phyloP scores from a whole-genome alignment of 2,113 vertebrate genomes.

The Benitochromis conjunctus region DNA sequence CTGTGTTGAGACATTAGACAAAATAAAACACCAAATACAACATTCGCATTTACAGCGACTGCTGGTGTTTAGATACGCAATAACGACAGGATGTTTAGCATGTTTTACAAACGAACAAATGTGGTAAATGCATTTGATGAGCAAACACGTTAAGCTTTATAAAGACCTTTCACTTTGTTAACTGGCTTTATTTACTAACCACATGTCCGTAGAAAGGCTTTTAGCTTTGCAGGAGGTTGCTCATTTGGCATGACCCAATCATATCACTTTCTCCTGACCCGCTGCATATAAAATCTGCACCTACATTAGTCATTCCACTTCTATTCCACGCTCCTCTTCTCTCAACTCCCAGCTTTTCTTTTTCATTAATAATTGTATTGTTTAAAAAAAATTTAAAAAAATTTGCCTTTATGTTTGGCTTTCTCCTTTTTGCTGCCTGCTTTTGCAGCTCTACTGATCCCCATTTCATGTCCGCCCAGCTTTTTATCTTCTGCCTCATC shows the following conservation, averaged over 20 bases:
- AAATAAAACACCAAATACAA: background rate
- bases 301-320: background rate
- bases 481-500: background rate
- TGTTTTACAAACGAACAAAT: constrained; percentile 4
- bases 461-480: background rate
- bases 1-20: background rate
- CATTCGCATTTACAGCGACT: background rate
- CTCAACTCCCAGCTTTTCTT: background rate
- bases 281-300: background rate
- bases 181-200: background rate
- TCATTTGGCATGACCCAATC: background rate
- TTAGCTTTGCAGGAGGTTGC: background rate
- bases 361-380: background rate
- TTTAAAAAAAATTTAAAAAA: background rate
- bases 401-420: background rate
- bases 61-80: background rate
- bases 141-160: background rate
- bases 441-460: background rate
- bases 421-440: background rate
- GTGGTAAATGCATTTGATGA: background rate
- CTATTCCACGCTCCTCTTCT: background rate
- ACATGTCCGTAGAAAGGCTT: background rate
- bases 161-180: background rate
- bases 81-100: background rate
- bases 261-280: background rate